These are phyloP conservation scores for Therioaphis trifolii DNA, from an alignment of 2,888 invertebrate species.

Conservation along the genomic window DNA sequence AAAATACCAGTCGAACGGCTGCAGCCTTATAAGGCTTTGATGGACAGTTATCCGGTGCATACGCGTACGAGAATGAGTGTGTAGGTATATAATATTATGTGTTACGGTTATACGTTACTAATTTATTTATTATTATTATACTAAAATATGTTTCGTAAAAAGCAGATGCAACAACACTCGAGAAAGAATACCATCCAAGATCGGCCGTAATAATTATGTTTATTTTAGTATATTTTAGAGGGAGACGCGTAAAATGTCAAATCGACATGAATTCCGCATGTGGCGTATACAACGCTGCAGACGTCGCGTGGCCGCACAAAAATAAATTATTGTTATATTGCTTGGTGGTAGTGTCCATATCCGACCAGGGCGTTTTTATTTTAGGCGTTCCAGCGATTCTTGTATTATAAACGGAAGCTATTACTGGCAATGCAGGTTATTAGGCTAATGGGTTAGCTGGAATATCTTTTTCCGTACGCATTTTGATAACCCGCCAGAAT, in stretches of 20 bases:
- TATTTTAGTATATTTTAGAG: too few species aligned
- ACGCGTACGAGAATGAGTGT: not conserved
- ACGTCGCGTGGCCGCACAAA: not conserved
- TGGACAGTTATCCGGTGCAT: conserved; percentile 57
- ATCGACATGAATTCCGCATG: too few species aligned
- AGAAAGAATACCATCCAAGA: not conserved
- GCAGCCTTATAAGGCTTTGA: conserved; percentile 57
- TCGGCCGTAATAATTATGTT: too few species aligned
- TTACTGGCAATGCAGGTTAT: conserved; percentile 11
- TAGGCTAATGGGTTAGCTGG: conserved; percentile 46
- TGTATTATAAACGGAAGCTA: conserved; percentile 4
- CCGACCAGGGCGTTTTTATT: not conserved
- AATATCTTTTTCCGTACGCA: conserved; percentile 30
- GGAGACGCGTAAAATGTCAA: too few species aligned
- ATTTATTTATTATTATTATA: not conserved
- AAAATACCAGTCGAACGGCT: conserved; percentile 47
- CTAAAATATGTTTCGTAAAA: not conserved
- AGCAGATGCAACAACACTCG: not conserved
- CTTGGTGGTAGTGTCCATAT: not conserved
- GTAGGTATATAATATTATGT: not conserved
- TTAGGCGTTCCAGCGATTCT: conserved; percentile 15
- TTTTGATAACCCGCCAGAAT: not conserved
- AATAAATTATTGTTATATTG: not conserved
- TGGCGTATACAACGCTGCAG: not conserved
- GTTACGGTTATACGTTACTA: conserved; percentile 39